A percentile compares a stretch with the other conserved stretches of the same genome.
phyloP scores from a whole-genome alignment of 2,113 vertebrate genomes.

The Pteruthius melanotis region DNA sequence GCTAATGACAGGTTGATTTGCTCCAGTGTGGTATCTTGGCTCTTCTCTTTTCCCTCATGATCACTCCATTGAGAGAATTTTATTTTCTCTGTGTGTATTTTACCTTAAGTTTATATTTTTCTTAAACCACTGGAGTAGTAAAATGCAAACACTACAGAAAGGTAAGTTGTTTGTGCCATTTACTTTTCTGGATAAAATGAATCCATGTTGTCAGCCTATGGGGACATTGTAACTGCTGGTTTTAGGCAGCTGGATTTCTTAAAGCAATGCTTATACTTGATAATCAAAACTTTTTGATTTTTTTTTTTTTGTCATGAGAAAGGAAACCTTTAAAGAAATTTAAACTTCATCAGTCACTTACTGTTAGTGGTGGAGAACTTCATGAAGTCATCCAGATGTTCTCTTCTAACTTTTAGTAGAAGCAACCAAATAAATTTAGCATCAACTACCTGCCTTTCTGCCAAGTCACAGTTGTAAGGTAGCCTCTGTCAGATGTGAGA shows the following conservation, averaged over 20 bases:
- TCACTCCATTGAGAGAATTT: neutral
- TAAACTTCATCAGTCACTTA: neutral
- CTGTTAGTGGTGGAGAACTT: neutral
- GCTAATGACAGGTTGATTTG: neutral
- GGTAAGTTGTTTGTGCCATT: constrained; percentile 27
- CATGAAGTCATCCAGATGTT: neutral
- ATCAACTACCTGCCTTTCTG: neutral
- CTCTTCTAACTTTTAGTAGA: neutral
- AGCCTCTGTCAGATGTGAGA: neutral
- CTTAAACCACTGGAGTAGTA: neutral
- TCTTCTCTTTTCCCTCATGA: neutral
- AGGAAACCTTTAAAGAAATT: neutral
- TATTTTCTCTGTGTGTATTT: neutral
- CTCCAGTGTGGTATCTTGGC: neutral
- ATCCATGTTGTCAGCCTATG: constrained; percentile 9
- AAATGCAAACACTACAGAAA: neutral
- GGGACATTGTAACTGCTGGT: neutral
- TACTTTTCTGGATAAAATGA: neutral
- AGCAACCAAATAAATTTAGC: neutral
- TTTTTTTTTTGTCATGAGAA: neutral
- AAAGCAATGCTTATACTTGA: neutral
- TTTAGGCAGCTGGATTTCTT: neutral
- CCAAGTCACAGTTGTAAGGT: neutral
- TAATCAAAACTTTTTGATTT: neutral
- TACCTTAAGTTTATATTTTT: neutral